Evolutionary conservation across 1,140 invertebrate genomes (phyloP).

Genomic region (Brachionus rubens): DNA sequence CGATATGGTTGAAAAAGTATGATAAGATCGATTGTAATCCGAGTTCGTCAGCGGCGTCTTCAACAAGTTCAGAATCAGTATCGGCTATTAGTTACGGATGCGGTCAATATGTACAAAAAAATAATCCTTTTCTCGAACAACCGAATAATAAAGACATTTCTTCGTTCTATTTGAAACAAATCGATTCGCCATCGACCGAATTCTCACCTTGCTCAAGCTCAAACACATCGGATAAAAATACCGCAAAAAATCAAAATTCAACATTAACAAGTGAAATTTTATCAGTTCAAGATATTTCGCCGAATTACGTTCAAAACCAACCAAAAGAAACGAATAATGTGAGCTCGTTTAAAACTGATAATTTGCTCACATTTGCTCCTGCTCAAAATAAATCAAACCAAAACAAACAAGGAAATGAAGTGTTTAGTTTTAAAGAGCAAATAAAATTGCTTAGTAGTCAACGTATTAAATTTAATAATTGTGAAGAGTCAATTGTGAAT

Average conservation of each 20-base stretch:
- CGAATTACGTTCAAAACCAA: neutral
- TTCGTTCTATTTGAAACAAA: constrained; percentile 33
- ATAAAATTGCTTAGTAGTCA: constrained; percentile 1
- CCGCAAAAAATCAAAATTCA: neutral
- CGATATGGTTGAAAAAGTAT: constrained; percentile 41
- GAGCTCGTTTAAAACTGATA: constrained; percentile 30
- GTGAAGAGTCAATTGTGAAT: neutral
- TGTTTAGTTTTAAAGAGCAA: constrained; percentile 37
- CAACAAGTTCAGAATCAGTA: constrained; percentile 13
- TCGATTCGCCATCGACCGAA: neutral
- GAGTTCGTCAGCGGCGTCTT: neutral
- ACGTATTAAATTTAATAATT: constrained; percentile 1
- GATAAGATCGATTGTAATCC: constrained; percentile 26
- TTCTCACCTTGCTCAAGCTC: constrained; percentile 18
- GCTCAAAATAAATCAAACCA: neutral
- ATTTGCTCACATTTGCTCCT: constrained; percentile 39
- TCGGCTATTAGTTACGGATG: neutral
- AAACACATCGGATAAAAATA: constrained; percentile 29
- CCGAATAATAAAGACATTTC: constrained; percentile 23
- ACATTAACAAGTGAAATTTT: constrained; percentile 27
- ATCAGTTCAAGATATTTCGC: constrained; percentile 20
- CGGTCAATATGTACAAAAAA: neutral
- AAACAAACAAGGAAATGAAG: neutral
- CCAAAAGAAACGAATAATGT: neutral
- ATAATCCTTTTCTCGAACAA: neutral